Conservation (phyloP, 2,113 vertebrate species). For the Cyanistes caeruleus region DNA sequence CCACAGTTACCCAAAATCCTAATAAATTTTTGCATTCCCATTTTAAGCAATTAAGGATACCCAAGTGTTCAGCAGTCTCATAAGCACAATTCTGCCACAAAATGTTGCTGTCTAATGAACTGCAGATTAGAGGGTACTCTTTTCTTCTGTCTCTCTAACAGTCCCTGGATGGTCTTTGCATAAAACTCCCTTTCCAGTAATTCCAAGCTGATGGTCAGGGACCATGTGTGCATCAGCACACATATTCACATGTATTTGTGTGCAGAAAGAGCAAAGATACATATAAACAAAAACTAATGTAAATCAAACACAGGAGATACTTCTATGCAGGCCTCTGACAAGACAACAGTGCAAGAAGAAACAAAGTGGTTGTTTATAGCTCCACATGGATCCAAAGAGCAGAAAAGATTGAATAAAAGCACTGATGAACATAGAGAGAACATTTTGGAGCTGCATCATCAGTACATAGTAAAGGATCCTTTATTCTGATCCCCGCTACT, state of each 20-base stretch:
- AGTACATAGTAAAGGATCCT: background rate
- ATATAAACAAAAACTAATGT: background rate
- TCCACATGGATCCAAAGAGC: background rate
- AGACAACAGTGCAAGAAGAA: background rate
- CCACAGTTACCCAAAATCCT: background rate
- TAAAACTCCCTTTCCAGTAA: constrained; percentile 3
- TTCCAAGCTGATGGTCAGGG: constrained; percentile 18
- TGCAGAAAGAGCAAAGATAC: background rate
- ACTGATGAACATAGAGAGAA: background rate
- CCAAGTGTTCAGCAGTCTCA: constrained; percentile 18
- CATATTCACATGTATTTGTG: background rate
- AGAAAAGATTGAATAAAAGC: background rate
- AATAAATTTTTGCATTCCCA: constrained; percentile 20
- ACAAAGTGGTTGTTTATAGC: background rate
- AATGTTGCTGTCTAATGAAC: constrained; percentile 58
- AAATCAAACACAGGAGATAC: background rate
- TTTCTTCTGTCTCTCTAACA: background rate
- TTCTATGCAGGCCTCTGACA: background rate
- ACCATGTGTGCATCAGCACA: background rate
- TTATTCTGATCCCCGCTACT: background rate
- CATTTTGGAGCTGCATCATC: background rate
- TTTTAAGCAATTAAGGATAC: constrained; percentile 5
- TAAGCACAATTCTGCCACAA: constrained; percentile 25
- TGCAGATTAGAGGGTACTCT: constrained; percentile 23
- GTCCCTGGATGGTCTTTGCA: constrained; percentile 4